Evolutionary conservation across 2,797 vertebrate genomes (phyloP), one percentile per base, ranked within the genome.

Genomic region (Hozukius guyotensis): DNA sequence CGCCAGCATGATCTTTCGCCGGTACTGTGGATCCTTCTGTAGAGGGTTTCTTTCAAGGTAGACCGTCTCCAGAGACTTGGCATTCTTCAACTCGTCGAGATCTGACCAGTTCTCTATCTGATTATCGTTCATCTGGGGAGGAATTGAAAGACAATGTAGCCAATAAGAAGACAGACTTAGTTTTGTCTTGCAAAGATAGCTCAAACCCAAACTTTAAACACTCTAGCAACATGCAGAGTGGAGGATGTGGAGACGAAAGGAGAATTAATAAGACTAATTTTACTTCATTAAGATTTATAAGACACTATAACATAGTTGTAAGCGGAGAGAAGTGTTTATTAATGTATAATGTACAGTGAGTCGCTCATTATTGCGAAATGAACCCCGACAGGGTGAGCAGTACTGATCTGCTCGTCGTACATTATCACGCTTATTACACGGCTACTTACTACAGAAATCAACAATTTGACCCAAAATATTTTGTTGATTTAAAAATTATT

Each of bases 1-100:
- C 1, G 98, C 97, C 94, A 99, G 92, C 98, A 99, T 98, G 93
- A 99, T 97, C 93, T 99, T 99, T 80, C 98, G 96, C 86, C 98
- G 95, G 93, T 99, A 99, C 90, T 99, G 99, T 2, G 98, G 98
- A 83, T 99, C 99, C 91, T 97, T 98, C 95, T 99, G 99, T 91
- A 99, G 84, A 0, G 99, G 99, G 89, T 99, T 99, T 74, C 97
- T 93, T 92, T 99, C 99, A 83, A 99, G 94, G 83, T 99, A 99
- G 1, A 99, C 97, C 0, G 99, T 99, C 94, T 99, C 97, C 94
- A 99, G 95, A 77, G 90, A 92, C 89, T 96, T 96, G 22, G 98
- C 97, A 2, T 97, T 98, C 91, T 99, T 98, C 90, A 99, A 90
- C 93, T 99, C 98, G 1, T 99, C 99, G 34, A 99, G 96, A 92